Evolutionary conservation across 1,140 invertebrate species (phyloP), one percentile per base, ranked within the genome.

Genomic region (Lepidurus apus): DNA sequence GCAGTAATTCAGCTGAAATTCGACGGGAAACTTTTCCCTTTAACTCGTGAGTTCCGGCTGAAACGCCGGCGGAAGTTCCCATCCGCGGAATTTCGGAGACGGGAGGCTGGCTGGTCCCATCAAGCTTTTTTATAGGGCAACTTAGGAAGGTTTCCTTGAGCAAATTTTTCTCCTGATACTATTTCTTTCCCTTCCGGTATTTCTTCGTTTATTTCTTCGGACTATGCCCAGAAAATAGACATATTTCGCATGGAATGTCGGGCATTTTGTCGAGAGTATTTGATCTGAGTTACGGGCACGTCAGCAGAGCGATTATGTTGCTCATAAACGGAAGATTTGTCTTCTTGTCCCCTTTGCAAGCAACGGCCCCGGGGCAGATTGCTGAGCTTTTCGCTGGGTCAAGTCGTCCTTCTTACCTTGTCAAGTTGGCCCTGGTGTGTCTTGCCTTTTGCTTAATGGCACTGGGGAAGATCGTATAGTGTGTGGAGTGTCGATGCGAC

Each of bases 291-390:
- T 65, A 65, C 53, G 53, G 53, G 53, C 53, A 65, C 53, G 53
- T 65, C n/a, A 65, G 21, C 53, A 34, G 34, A 34, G 53, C 53
- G 53, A 65, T 65, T 65, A 65, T 65, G 53, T 65, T n/a, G 53
- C 53, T 65, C 53, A 65, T 65, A 65, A 65, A 65, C 17, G 53
- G 53, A 65, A 65, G 53, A 65, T 65, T 65, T 65, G 53, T 65
- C 7, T 17, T 65, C 53, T 65, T 65, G 17, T 65, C 21, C 10
- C 17, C 53, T 65, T 65, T 21, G 53, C 53, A n/a, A n/a, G 21
- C 53, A n/a, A 21, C n/a, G 17, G 9, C 53, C 53, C 53, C 21
- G 53, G 7, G 5, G 53, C 53, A 65, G 53, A 65, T 65, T 65
- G 53, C 53, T 65, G 53, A n/a, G 53, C 53, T 65, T 65, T 65